A percentile compares a stretch with the other conserved stretches of the same genome.
Conservation (phyloP, 2,797 vertebrate species). For the Tenualosa ilisha region DNA sequence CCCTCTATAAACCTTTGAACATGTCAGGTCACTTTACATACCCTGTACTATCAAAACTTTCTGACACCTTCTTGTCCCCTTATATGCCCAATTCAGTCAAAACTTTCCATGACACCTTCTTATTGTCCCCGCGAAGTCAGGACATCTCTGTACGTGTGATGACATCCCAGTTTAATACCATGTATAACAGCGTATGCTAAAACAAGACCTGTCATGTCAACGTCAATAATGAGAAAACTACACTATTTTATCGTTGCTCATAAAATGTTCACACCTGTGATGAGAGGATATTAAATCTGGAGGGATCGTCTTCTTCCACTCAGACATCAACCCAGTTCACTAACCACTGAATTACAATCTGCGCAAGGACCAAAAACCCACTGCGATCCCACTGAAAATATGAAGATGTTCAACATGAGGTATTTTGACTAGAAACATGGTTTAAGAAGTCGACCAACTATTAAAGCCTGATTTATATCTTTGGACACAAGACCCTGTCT, state of each 20-base stretch:
- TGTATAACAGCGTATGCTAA: background rate
- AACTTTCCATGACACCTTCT: background rate
- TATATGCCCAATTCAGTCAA: background rate
- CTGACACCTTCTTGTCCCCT: too few relatives aligned
- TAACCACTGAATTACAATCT: background rate
- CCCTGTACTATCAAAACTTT: too few relatives aligned
- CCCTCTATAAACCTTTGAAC: too few relatives aligned
- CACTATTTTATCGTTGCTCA: background rate
- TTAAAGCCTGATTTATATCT: background rate
- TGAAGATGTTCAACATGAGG: background rate
- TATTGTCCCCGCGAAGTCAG: too few relatives aligned
- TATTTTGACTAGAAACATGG: background rate
- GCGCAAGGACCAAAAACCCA: background rate
- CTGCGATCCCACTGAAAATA: background rate
- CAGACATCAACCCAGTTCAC: background rate
- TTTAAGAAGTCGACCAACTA: background rate
- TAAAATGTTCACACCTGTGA: background rate
- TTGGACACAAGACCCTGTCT: background rate
- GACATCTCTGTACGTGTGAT: background rate
- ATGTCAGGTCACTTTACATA: too few relatives aligned
- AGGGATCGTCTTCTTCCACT: background rate
- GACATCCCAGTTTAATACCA: background rate
- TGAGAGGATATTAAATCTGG: background rate
- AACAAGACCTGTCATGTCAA: background rate
- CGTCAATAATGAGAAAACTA: background rate